Evolutionary conservation across 2,888 invertebrate genomes (phyloP).

Genomic region (Leptura quadrifasciata): DNA sequence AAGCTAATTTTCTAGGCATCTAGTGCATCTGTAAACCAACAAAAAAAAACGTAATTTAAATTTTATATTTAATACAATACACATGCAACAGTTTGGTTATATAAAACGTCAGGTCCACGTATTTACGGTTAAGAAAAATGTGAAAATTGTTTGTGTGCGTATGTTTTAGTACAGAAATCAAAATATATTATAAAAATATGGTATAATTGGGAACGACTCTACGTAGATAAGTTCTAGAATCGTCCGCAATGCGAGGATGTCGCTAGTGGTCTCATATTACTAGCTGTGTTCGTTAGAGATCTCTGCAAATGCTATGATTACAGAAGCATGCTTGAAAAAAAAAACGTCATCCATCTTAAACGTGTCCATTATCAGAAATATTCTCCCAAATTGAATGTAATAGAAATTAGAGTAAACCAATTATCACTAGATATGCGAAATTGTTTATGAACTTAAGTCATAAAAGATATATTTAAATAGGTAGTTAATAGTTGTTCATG

Average conservation of each 20-base stretch:
- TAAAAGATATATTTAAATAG: too few relatives aligned
- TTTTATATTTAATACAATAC: slow-evolving; percentile 45
- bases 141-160: slow-evolving; percentile 72
- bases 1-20: slow-evolving; percentile 24
- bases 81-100: slow-evolving; percentile 34
- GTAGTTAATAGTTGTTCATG: too few relatives aligned
- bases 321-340: slow-evolving; percentile 56
- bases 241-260: slow-evolving; percentile 71
- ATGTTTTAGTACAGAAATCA: slow-evolving; percentile 74
- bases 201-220: slow-evolving; percentile 71
- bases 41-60: slow-evolving; percentile 37
- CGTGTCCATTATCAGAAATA: slow-evolving; percentile 2
- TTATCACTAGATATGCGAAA: too few relatives aligned
- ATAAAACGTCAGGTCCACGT: slow-evolving; percentile 66
- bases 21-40: slow-evolving; percentile 41
- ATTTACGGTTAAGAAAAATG: slow-evolving; percentile 68
- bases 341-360: background rate
- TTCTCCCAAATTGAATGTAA: slow-evolving; percentile 3
- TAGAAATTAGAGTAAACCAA: too few relatives aligned
- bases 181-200: slow-evolving; percentile 70
- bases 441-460: too few relatives aligned
- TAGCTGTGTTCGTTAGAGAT: slow-evolving; percentile 73
- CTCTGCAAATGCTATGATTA: slow-evolving; percentile 67
- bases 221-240: slow-evolving; percentile 71
- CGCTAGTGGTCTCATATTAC: slow-evolving; percentile 72